A percentile compares a stretch with the other conserved stretches of the same genome.
phyloP scores from a whole-genome alignment of 2,888 invertebrate genomes.

The Tortrix viridana region DNA sequence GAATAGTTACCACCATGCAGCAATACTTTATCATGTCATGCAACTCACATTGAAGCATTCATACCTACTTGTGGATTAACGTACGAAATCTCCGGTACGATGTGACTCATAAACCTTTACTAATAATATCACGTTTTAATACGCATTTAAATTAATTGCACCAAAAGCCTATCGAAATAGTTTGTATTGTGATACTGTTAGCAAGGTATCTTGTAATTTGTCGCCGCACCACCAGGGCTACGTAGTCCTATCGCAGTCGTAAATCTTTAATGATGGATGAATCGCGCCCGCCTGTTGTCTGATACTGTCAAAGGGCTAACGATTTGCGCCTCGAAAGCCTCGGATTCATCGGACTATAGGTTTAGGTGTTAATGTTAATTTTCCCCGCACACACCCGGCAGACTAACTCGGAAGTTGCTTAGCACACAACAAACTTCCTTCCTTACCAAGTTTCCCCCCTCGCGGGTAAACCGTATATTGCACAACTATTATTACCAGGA shows the following conservation, averaged over 20 bases:
- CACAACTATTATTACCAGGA: slow-evolving; percentile 1
- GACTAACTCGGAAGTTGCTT: no score
- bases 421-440: neutral
- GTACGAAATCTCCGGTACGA: no score
- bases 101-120: no score
- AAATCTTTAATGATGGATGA: slow-evolving; percentile 31
- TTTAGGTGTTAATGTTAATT: neutral
- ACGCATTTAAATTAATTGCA: no score
- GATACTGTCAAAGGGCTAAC: slow-evolving; percentile 8
- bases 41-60: no score
- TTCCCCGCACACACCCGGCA: no score
- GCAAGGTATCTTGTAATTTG: slow-evolving; percentile 3
- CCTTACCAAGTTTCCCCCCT: neutral
- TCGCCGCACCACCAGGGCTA: slow-evolving; percentile 14
- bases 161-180: neutral
- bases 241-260: slow-evolving; percentile 19
- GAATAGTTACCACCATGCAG: no score
- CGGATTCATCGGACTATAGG: neutral
- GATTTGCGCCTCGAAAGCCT: slow-evolving; percentile 7
- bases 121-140: no score
- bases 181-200: no score
- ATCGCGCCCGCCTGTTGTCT: slow-evolving; percentile 8
- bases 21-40: no score
- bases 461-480: slow-evolving; percentile 3
- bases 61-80: neutral